phyloP scores from a whole-genome alignment of 2,888 invertebrate genomes.

The Drosophila trichaetosa region DNA sequence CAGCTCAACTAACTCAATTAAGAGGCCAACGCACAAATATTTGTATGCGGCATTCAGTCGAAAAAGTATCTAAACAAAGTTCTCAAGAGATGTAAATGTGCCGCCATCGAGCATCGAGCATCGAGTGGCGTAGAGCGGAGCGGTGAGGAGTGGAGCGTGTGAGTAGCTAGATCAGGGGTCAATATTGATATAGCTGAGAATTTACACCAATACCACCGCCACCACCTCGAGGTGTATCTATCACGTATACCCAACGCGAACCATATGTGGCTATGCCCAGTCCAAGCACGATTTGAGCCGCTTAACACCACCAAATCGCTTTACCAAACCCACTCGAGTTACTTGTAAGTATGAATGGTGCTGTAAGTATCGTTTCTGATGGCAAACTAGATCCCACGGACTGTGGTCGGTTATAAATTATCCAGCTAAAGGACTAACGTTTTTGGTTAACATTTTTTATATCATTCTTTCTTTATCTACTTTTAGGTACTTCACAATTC shows the following conservation, averaged over 20 bases:
- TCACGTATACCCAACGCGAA: slow-evolving; percentile 4
- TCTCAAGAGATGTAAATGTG: slow-evolving; percentile 48
- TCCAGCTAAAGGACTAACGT: background rate
- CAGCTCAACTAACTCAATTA: slow-evolving; percentile 76
- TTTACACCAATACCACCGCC: background rate
- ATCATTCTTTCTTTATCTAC: background rate
- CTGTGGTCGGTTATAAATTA: background rate
- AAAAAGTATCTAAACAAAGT: slow-evolving; percentile 82
- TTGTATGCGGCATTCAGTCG: slow-evolving; percentile 81
- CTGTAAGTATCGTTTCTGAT: background rate
- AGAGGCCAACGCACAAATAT: slow-evolving; percentile 73
- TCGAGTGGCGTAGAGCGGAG: slow-evolving; percentile 4
- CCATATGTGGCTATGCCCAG: slow-evolving; percentile 21
- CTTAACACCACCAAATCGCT: slow-evolving; percentile 26
- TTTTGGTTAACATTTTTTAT: background rate
- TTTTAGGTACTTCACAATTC: background rate
- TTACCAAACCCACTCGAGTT: slow-evolving; percentile 23
- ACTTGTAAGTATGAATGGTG: slow-evolving; percentile 31
- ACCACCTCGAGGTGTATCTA: slow-evolving; percentile 1
- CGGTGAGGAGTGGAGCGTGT: slow-evolving; percentile 41
- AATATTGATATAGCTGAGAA: slow-evolving; percentile 58
- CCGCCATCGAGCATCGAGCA: slow-evolving; percentile 7
- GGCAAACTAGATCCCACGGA: slow-evolving; percentile 18
- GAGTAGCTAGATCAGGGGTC: slow-evolving; percentile 54
- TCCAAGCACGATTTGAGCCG: slow-evolving; percentile 33